Evolutionary conservation across 2,888 invertebrate species (phyloP), one percentile per base, ranked within the genome.

Genomic region (Chymomyza fuscimana): DNA sequence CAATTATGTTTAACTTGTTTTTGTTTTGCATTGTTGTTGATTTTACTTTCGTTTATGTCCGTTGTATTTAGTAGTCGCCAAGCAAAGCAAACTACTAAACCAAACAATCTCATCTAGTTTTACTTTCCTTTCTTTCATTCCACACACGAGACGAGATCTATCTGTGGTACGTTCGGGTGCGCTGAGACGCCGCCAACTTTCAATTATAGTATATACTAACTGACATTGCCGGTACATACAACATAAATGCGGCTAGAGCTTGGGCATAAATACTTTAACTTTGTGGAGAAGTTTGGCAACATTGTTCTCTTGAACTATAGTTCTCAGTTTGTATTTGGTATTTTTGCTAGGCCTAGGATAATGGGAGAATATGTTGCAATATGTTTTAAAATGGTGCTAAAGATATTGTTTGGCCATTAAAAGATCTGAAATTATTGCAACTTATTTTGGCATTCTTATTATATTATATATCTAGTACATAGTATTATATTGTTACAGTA

Each of bases 1-100:
- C 87, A 71, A 83, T 80, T 81, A 81, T 79, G 77, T 29, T 76
- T 74, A 79, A 79, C 80, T 80, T 76, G 86, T 76, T 77, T 69
- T 70, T 69, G 63, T 73, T 81, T 62, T 62, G 22, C 62, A 62
- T 62, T 46, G 46, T 46, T 82, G 84, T 88, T 88, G 79, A 76
- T 82, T 82, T 82, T 82, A 82, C 82, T 82, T 82, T 82, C 82
- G 83, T 87, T 82, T 72, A 79, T 66, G 66, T 65, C 67, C 51
- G 72, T 46, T 46, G 40, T 56, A 32, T 32, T 32, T 32, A 56
- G 25, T 62, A 62, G 46, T 62, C 60, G 71, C 80, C 50, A 68
- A 69, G 56, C 69, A 69, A 12, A 46, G 40, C 40, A 12, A 46
- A 46, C 40, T 46, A 12, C 40, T 46, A 46, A 46, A 62, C 73